phyloP scores from a whole-genome alignment of 2,888 invertebrate genomes.

The Synergus japonicus region DNA sequence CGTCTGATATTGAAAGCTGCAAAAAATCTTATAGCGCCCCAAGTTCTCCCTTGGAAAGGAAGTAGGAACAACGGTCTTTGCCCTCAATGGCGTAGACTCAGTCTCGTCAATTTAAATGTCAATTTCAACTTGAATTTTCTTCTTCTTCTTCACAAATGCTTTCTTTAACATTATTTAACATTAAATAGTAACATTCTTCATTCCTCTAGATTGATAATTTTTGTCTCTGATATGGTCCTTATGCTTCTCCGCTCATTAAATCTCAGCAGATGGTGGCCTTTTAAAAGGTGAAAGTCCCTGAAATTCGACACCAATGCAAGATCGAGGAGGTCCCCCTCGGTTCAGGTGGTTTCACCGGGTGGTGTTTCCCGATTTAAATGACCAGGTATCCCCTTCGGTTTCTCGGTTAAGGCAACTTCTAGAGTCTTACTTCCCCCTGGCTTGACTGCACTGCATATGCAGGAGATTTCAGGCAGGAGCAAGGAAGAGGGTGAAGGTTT shows the following conservation, averaged over 20 bases:
- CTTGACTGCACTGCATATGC: conserved; percentile 51
- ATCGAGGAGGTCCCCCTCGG: conserved; percentile 70
- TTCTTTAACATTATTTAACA: background rate
- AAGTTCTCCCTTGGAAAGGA: conserved; percentile 61
- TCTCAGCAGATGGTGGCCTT: background rate
- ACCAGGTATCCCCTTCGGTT: conserved; percentile 68
- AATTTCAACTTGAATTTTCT: too few species aligned
- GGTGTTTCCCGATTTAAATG: conserved; percentile 73
- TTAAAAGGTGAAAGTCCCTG: conserved; percentile 41
- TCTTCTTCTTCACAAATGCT: too few species aligned
- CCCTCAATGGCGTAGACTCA: conserved; percentile 66
- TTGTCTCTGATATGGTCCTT: background rate
- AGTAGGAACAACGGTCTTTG: conserved; percentile 70
- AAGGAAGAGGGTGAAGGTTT: conserved; percentile 43
- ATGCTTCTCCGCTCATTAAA: background rate
- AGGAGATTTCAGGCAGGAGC: conserved; percentile 42
- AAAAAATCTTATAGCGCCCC: conserved; percentile 62
- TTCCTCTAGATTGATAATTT: background rate
- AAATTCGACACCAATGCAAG: conserved; percentile 63
- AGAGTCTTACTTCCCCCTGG: conserved; percentile 58
- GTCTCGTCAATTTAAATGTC: background rate
- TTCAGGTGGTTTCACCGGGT: conserved; percentile 74
- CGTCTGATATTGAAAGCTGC: conserved; percentile 73
- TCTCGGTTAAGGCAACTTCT: conserved; percentile 66
- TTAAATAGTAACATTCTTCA: background rate